Evolutionary conservation across 2,888 invertebrate genomes (phyloP), one percentile per base, ranked within the genome.

Genomic region (Megaustenia siamemsis): DNA sequence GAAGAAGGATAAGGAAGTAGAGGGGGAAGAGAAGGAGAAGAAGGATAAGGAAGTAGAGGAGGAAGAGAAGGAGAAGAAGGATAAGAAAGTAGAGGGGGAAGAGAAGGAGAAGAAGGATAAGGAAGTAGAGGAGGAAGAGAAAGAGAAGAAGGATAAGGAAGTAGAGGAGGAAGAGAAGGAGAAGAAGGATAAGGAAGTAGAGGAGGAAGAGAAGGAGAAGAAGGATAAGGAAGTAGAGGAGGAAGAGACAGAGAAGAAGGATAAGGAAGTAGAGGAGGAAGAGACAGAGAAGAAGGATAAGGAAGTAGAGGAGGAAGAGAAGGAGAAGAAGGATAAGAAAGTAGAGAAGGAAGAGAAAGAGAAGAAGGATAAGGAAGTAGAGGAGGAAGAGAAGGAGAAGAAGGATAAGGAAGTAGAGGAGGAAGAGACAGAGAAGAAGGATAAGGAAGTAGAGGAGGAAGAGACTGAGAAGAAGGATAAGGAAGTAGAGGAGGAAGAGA

Each of bases 311-410:
- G 6, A 45, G 18, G 5, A 53, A 69, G 32, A 49, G 45, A 32
- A 71, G 69, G n/a, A 69, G 81, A 40, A 28, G 69, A 63, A 69
- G 2, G 45, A 71, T 35, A 43, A 81, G 53, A 43, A 69, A n/a
- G n/a, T n/a, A n/a, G n/a, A n/a, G n/a, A n/a, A n/a, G n/a, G n/a
- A n/a, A n/a, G n/a, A n/a, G n/a, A 69, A 2, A 43, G 53, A 15
- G 49, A 53, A 6, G 6, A 53, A 10, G 49, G 49, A 24, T 35
- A 24, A 12, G 38, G 68, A 32, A 69, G 81, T 32, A 49, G 81
- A 63, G 68, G 2, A 40, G 49, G 53, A n/a, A 81, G 49, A 43
- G 69, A 53, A 6, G 21, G 53, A n/a, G 49, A 53, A 2, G 5
- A 35, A 8, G 49, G 71, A 24, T 32, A 18, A n/a, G 21, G 35